Evolutionary conservation across 2,888 invertebrate species (phyloP).

Genomic region (Laspeyria flexula): DNA sequence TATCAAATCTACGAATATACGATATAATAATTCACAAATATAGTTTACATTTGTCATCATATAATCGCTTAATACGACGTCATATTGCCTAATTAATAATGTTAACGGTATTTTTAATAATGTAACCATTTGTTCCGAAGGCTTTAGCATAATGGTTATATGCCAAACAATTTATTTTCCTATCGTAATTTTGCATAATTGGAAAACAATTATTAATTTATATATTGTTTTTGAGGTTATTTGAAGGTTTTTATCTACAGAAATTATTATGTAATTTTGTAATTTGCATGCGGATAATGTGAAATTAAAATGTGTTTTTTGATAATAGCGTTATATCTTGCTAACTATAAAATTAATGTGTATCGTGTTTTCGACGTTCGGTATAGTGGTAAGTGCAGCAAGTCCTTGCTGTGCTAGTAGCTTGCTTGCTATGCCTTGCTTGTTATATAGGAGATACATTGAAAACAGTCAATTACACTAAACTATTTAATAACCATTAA

Average conservation of each 20-base stretch:
- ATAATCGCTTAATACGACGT: neutral
- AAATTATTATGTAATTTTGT: too few relatives aligned
- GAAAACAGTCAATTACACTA: too few relatives aligned
- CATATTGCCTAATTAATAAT: neutral
- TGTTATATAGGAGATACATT: too few relatives aligned
- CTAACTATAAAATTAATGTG: too few relatives aligned
- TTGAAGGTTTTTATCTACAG: neutral
- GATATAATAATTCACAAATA: neutral
- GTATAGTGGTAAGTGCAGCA: too few relatives aligned
- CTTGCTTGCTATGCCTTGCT: too few relatives aligned
- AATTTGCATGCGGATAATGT: too few relatives aligned
- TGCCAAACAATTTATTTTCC: neutral
- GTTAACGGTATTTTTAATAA: neutral
- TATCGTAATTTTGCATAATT: neutral
- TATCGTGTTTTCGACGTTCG: too few relatives aligned
- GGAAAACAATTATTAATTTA: neutral
- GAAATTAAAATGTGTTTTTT: too few relatives aligned
- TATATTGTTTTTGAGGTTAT: neutral
- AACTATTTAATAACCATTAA: too few relatives aligned
- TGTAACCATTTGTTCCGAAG: neutral
- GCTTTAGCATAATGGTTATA: neutral
- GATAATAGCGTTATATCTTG: too few relatives aligned
- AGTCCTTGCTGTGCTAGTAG: too few relatives aligned
- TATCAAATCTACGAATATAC: constrained; percentile 4
- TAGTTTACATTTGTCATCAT: neutral